Percentiles rank a stretch among this genome's conserved stretches.
Conservation (phyloP, 2,888 invertebrate genomes). For the Epinotia nisella region DNA sequence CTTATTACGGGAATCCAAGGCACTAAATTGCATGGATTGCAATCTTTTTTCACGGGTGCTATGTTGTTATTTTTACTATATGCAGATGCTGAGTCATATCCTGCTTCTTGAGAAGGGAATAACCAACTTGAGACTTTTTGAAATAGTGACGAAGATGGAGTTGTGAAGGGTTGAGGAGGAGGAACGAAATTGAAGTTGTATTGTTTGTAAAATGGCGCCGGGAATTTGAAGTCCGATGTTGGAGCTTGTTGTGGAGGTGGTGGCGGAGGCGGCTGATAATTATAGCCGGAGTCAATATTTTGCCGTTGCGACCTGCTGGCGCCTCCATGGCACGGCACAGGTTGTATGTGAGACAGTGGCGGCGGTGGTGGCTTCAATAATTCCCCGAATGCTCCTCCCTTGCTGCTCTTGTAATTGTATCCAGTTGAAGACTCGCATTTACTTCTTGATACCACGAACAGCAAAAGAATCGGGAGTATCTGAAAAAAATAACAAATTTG, state of each 20-base stretch:
- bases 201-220: slow-evolving; percentile 78
- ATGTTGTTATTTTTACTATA: slow-evolving; percentile 57
- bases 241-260: slow-evolving; percentile 58
- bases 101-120: slow-evolving; percentile 81
- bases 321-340: slow-evolving; percentile 75
- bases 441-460: slow-evolving; percentile 62
- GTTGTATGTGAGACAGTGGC: slow-evolving; percentile 67
- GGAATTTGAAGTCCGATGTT: slow-evolving; percentile 72
- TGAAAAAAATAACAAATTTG: slow-evolving; percentile 59
- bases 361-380: slow-evolving; percentile 78
- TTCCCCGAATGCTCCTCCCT: slow-evolving; percentile 69
- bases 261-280: slow-evolving; percentile 65
- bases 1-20: slow-evolving; percentile 92
- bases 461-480: slow-evolving; percentile 68
- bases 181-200: slow-evolving; percentile 79
- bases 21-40: slow-evolving; percentile 91
- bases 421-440: slow-evolving; percentile 64
- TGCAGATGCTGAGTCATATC: slow-evolving; percentile 57
- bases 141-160: slow-evolving; percentile 82
- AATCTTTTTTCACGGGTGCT: slow-evolving; percentile 82
- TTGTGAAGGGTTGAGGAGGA: slow-evolving; percentile 74
- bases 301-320: slow-evolving; percentile 67
- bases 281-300: slow-evolving; percentile 67
- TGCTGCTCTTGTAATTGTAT: slow-evolving; percentile 58
- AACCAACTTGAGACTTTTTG: slow-evolving; percentile 86